phyloP scores from a whole-genome alignment of 2,113 vertebrate species.

The Callaeas wilsoni region DNA sequence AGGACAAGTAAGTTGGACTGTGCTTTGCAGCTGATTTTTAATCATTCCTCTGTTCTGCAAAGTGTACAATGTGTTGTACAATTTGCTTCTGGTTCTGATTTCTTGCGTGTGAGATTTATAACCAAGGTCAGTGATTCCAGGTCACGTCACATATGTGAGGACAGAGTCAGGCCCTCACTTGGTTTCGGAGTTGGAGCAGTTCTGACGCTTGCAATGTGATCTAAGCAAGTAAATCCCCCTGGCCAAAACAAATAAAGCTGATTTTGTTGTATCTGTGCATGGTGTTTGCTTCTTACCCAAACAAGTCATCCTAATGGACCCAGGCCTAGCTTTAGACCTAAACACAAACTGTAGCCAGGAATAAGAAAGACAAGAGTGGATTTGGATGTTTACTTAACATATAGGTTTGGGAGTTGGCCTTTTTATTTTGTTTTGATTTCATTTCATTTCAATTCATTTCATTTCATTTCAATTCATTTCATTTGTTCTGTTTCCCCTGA shows the following conservation, averaged over 20 bases:
- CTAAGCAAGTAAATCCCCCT: not conserved
- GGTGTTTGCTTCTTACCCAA: constrained; percentile 3
- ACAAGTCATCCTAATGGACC: not conserved
- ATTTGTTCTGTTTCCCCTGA: not conserved
- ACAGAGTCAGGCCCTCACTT: not conserved
- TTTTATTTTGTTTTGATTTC: not conserved
- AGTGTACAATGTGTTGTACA: not conserved
- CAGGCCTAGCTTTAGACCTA: not conserved
- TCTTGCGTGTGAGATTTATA: not conserved
- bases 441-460: no score
- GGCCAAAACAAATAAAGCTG: not conserved
- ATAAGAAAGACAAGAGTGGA: not conserved
- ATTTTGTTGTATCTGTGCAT: not conserved
- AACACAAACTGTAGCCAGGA: not conserved
- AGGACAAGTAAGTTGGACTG: not conserved
- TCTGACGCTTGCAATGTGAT: not conserved
- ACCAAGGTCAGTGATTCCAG: not conserved
- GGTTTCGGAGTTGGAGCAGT: rapidly evolving
- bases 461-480: not conserved
- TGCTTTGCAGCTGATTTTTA: not conserved
- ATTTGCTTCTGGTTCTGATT: not conserved
- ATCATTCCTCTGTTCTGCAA: not conserved
- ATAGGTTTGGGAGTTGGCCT: not conserved
- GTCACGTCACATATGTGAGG: not conserved
- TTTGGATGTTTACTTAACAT: not conserved